Evolutionary conservation across 2,113 vertebrate species (phyloP).

Genomic region (Prietella phreatophila): DNA sequence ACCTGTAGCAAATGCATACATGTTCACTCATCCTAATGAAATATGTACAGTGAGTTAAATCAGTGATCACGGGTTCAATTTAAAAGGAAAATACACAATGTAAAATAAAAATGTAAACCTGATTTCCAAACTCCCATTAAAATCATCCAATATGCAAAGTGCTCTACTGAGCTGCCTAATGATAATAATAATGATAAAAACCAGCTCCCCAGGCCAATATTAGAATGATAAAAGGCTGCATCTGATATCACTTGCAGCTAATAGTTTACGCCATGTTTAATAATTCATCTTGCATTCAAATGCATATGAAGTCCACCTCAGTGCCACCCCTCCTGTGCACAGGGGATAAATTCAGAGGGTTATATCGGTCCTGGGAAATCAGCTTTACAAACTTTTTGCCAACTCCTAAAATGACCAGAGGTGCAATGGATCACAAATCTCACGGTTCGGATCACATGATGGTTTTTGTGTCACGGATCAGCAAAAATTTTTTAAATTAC

Average conservation of each 20-base stretch:
- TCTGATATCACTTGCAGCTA: constrained; percentile 27
- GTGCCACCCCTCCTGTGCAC: constrained; percentile 41
- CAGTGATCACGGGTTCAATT: background rate
- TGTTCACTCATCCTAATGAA: constrained; percentile 21
- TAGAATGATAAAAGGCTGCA: constrained; percentile 47
- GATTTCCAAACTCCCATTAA: constrained; percentile 57
- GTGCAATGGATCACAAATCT: constrained; percentile 1
- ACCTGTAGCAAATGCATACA: constrained; percentile 9
- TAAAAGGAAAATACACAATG: constrained; percentile 59
- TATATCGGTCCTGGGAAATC: background rate
- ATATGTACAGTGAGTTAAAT: constrained; percentile 6
- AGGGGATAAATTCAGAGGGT: background rate
- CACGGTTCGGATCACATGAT: background rate
- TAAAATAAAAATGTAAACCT: constrained; percentile 65
- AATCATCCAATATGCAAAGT: constrained; percentile 66
- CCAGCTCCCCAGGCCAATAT: constrained; percentile 66
- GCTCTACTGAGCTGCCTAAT: constrained; percentile 49
- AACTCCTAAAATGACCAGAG: background rate
- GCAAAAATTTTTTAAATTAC: background rate
- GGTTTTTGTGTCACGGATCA: background rate
- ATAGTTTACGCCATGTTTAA: constrained; percentile 25
- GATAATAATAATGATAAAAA: background rate
- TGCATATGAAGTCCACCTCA: constrained; percentile 6
- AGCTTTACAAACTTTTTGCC: background rate
- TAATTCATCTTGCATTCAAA: constrained; percentile 28